Percentiles rank a stretch among this genome's conserved stretches.
These are phyloP conservation scores for Drosophila phalerata DNA, from an alignment of 2,888 invertebrate genomes.

Conservation along the genomic window DNA sequence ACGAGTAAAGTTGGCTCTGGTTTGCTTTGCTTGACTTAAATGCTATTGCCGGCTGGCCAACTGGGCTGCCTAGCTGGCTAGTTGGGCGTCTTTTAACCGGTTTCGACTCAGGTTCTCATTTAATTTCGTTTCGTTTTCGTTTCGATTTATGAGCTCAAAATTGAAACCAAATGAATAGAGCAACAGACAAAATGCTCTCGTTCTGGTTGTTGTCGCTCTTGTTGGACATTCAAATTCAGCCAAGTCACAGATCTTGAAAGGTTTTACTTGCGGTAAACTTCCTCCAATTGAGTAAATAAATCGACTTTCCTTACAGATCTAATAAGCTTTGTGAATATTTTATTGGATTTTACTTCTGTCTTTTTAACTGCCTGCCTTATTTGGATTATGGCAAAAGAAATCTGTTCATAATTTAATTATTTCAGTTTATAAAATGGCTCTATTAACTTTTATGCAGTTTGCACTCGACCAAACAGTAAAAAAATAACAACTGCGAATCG, in stretches of 20 bases:
- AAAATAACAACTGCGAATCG: conserved; percentile 18
- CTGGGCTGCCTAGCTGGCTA: conserved; percentile 27
- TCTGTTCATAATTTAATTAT: conserved; percentile 16
- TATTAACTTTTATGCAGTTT: conserved; percentile 36
- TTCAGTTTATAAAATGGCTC: conserved; percentile 38
- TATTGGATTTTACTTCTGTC: neutral
- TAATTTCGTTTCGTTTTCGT: conserved; percentile 80
- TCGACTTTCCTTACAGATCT: neutral
- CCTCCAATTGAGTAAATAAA: conserved; percentile 6
- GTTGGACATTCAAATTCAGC: conserved; percentile 34
- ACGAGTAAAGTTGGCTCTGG: conserved; percentile 52
- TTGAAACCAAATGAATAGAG: conserved; percentile 72
- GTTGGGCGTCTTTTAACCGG: conserved; percentile 66
- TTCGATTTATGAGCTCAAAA: conserved; percentile 80
- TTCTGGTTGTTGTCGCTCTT: conserved; percentile 38
- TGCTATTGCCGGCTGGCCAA: conserved; percentile 37
- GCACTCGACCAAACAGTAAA: neutral
- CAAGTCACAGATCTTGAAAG: conserved; percentile 59
- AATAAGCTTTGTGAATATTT: neutral
- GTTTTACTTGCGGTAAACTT: conserved; percentile 32
- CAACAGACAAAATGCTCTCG: conserved; percentile 57
- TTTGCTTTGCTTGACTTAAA: conserved; percentile 47
- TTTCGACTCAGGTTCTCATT: conserved; percentile 63
- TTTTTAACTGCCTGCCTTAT: conserved; percentile 6
- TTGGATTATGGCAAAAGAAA: neutral